Base-by-base conservation (phyloP, 2,888 invertebrate genomes). In the Limulus polyphemus region DNA sequence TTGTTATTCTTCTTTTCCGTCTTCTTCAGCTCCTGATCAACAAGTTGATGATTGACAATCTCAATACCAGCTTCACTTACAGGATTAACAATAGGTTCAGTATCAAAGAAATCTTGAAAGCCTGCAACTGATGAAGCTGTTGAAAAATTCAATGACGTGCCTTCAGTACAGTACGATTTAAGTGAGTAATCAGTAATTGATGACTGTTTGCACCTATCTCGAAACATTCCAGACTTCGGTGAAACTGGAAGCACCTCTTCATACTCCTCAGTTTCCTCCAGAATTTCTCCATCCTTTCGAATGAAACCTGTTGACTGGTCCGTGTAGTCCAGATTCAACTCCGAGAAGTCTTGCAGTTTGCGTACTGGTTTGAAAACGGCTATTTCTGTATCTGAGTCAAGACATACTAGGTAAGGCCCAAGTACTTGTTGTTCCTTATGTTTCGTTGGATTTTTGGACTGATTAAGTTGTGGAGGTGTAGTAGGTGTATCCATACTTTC, bases 131-230 rank as follows among this genome's bases (percentile, higher is more conserved):
- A 92, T 0, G 91, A 91, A 0, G 92, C 89, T 10, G 87, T 90
- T 0, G 93, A 93, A 75, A 93, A 88, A 70, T 86, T 85, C 1
- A 88, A 87, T 0, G 93, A 93, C 0, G 94, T 93, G 47, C 88
- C 93, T 78, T 94, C 94, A 0, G 93, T 93, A 72, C 87, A 90
- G 75, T 92, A 94, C 59, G 90, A 92, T 75, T 89, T 88, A 9
- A 92, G 83, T 0, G 90, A 88, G 73, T 94, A 93, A 67, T 88
- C 87, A 62, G 72, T 69, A 16, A 69, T 69, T 46, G 65, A 66
- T 16, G 63, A 58, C 17, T 60, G 59, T 47, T 67, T 66, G n/a
- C 7, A 32, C 32, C 32, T 32, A 32, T 32, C 32, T 7, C 7
- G 32, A 32, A 32, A 32, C 32, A 32, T 7, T 32, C 32, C 32